A percentile compares a stretch with the other conserved stretches of the same genome.
phyloP scores from a whole-genome alignment of 2,113 vertebrate species.

The Odontophorus gujanensis region DNA sequence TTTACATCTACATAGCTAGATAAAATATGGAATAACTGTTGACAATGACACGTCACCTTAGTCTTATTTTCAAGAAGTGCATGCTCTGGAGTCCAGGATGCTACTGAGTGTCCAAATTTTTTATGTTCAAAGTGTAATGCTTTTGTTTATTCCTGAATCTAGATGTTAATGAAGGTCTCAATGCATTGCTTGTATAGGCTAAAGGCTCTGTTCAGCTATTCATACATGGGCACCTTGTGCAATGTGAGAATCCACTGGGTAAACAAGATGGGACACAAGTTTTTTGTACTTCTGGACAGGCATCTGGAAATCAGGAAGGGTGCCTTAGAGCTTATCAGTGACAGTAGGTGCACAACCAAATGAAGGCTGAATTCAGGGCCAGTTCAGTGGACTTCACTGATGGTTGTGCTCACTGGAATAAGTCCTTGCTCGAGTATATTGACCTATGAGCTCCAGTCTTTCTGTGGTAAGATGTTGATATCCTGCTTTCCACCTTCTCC shows the following conservation, averaged over 20 bases:
- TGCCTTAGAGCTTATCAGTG: neutral
- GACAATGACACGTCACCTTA: neutral
- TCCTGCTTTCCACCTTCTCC: neutral
- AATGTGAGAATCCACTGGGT: neutral
- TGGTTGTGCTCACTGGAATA: neutral
- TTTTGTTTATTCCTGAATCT: neutral
- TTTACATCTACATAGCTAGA: neutral
- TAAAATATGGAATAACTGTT: neutral
- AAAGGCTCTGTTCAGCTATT: neutral
- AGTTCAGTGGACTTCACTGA: neutral
- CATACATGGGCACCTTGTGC: neutral
- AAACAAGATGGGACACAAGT: neutral
- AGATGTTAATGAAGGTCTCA: neutral
- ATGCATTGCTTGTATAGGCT: accelerated
- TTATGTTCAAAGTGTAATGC: neutral
- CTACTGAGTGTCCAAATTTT: neutral
- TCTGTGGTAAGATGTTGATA: neutral
- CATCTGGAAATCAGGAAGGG: neutral
- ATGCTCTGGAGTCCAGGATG: neutral
- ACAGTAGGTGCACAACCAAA: neutral
- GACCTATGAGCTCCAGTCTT: neutral
- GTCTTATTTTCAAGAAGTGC: neutral
- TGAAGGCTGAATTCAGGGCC: neutral
- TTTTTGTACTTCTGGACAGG: neutral
- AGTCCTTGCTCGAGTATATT: neutral